phyloP scores from a whole-genome alignment of 2,797 vertebrate genomes.

The Amblyopsis hoosieri region DNA sequence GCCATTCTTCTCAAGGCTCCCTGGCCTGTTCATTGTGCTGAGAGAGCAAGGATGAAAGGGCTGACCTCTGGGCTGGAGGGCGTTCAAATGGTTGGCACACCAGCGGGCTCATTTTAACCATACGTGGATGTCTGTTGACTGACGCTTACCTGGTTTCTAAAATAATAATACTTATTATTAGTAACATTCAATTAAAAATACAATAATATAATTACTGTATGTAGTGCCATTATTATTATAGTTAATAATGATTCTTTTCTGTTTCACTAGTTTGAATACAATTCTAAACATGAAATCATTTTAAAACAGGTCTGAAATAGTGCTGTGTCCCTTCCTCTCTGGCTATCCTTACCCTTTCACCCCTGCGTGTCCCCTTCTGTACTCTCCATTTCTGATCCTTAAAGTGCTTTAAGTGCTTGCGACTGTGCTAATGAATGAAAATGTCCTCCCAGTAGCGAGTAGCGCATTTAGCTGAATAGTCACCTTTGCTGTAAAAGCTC shows the following conservation, averaged over 20 bases:
- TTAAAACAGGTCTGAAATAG: no score
- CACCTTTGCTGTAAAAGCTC: conserved; percentile 98
- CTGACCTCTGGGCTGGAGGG: conserved; percentile 26
- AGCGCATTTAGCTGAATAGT: conserved; percentile 97
- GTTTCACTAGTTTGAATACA: not conserved
- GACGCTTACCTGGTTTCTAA: not conserved
- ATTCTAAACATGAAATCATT: no score
- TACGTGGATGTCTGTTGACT: conserved; percentile 1
- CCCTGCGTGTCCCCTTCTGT: conserved; percentile 65
- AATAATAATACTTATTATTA: not conserved
- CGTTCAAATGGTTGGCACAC: conserved; percentile 28
- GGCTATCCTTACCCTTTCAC: conserved; percentile 70
- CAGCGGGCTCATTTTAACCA: conserved; percentile 9
- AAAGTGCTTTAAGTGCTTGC: conserved; percentile 99
- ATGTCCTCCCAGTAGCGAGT: conserved; percentile 89
- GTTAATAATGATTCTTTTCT: not conserved
- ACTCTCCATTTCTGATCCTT: conserved; percentile 87
- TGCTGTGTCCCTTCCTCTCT: conserved; percentile 48
- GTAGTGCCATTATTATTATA: not conserved
- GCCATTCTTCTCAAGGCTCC: conserved; percentile 60
- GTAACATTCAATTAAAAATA: not conserved
- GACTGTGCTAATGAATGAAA: conserved; percentile 99
- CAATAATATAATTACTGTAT: not conserved
- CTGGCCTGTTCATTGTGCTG: conserved; percentile 60
- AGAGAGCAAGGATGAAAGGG: conserved; percentile 29